Evolutionary conservation across 2,888 invertebrate genomes (phyloP).

Genomic region (Tortrix viridana): DNA sequence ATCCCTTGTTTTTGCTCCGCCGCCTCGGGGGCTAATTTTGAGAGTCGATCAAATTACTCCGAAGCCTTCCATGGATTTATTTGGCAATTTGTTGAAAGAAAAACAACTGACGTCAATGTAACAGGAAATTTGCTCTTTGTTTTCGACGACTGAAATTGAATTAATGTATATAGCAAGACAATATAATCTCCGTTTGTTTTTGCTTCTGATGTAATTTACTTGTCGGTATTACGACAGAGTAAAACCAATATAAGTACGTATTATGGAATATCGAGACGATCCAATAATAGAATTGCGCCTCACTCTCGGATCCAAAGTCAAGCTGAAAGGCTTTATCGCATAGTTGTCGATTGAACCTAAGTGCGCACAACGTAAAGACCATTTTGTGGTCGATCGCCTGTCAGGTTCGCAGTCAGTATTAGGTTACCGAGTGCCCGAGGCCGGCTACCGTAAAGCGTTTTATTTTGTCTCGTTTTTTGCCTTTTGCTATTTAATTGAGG

Average conservation of each 20-base stretch:
- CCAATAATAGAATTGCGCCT: conserved; percentile 56
- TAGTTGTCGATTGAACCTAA: conserved; percentile 52
- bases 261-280: conserved; percentile 45
- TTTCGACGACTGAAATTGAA: conserved; percentile 7
- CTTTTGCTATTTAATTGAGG: conserved; percentile 59
- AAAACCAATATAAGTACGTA: conserved; percentile 31
- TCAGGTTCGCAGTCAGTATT: conserved; percentile 55
- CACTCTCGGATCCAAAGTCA: conserved; percentile 45
- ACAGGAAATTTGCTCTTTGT: conserved; percentile 21
- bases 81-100: conserved; percentile 56
- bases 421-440: conserved; percentile 58
- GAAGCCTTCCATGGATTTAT: conserved; percentile 54
- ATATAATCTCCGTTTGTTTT: conserved; percentile 8
- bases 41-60: conserved; percentile 63
- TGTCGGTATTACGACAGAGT: conserved; percentile 21
- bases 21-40: conserved; percentile 60
- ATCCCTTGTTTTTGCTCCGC: conserved; percentile 57
- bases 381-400: conserved; percentile 53
- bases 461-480: conserved; percentile 55
- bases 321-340: conserved; percentile 53
- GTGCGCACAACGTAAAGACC: conserved; percentile 56
- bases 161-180: background rate
- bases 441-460: conserved; percentile 55
- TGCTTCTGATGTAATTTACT: conserved; percentile 15
- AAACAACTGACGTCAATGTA: conserved; percentile 40